These are phyloP conservation scores for Stegostoma tigrinum DNA, from an alignment of 2,113 vertebrate genomes.

Conservation along the genomic window DNA sequence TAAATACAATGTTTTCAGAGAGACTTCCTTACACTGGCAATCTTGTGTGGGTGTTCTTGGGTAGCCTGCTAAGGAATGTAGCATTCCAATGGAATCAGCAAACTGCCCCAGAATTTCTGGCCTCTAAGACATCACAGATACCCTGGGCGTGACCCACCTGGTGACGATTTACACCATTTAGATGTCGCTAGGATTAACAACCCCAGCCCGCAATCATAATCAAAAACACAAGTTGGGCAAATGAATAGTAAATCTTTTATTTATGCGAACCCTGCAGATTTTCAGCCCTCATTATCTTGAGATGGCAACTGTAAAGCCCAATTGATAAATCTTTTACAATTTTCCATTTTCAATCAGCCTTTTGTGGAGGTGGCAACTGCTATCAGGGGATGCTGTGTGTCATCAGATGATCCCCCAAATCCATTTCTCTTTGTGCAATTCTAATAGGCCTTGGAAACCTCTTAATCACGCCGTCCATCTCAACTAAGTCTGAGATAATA, in stretches of 20 bases:
- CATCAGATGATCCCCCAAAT: background rate
- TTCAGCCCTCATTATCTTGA: background rate
- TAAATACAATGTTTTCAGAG: background rate
- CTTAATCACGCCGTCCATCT: background rate
- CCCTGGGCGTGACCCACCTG: background rate
- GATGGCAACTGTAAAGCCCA: background rate
- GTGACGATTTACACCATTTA: background rate
- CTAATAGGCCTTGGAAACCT: background rate
- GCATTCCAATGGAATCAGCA: background rate
- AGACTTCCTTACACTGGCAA: background rate
- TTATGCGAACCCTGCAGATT: background rate
- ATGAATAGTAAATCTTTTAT: background rate
- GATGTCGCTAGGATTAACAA: background rate
- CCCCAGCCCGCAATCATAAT: background rate
- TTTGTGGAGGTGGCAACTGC: background rate
- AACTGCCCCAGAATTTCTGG: background rate
- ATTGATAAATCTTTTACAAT: background rate
- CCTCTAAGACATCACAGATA: background rate
- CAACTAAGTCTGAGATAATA: background rate
- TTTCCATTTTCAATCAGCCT: background rate
- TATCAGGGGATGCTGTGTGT: background rate
- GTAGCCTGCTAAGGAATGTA: background rate
- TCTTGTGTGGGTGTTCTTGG: background rate
- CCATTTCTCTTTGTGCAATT: background rate
- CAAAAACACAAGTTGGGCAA: background rate